Evolutionary conservation across 1,140 invertebrate species (phyloP), one percentile per base, ranked within the genome.

Genomic region (Conus betulinus): DNA sequence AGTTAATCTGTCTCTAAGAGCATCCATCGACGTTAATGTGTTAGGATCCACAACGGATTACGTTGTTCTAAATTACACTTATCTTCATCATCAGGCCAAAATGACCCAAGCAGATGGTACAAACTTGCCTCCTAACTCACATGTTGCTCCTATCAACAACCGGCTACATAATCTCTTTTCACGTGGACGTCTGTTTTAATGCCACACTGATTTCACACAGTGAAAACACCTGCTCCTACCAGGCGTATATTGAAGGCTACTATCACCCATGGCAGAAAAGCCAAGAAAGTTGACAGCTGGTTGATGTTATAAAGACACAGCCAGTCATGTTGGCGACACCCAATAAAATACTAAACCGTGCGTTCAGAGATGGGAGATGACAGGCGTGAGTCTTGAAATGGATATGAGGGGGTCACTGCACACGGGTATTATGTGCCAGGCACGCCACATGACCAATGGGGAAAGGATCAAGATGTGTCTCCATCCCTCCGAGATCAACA

Each of bases 101-200:
- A 60, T 60, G 8, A 60, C 57, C 8, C 7, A 60, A 60, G 57
- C 57, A 7, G 57, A 60, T 60, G 57, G 57, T 17, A 60, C 57
- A 60, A 17, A 7, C 82, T 51, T 84, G 25, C 8, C 10, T 39
- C 6, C 52, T 60, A 17, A 60, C 57, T 10, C 57, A 7, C 7
- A 86, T 20, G 84, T 74, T 0, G 84, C 60, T 23, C 84, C 84
- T 15, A 53, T 76, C 25, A 86, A 86, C 84, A n/a, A 71, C n/a
- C 71, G 84, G 84, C 25, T 86, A 15, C 84, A 86, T 60, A 71
- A 5, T 86, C 17, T 86, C 25, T 74, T 86, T 39, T 86, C 84
- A 86, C 27, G 60, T 86, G 57, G 84, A 86, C 63, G 51, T 86
- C 8, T 27, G 7, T 71, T 51, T 60, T 10, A 60, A 60, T 60